Evolutionary conservation across 2,113 vertebrate genomes (phyloP).

Genomic region (Passerina amoena): DNA sequence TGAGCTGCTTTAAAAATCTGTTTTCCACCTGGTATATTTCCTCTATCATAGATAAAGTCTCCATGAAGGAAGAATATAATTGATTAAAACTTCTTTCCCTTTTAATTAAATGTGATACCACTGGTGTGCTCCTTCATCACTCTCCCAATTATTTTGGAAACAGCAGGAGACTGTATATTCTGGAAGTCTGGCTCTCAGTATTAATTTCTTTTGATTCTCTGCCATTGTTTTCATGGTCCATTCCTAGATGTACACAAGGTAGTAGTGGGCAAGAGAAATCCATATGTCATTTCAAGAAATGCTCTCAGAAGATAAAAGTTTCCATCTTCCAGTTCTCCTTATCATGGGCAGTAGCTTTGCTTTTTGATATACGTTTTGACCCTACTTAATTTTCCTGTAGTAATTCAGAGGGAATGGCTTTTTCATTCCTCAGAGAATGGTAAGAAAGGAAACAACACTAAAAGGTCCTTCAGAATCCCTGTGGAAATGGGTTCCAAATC

Average conservation of each 20-base stretch:
- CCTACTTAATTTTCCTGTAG: background rate
- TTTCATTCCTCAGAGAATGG: background rate
- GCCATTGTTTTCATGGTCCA: background rate
- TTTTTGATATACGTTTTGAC: background rate
- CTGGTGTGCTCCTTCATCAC: background rate
- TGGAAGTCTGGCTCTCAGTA: background rate
- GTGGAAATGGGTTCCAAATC: background rate
- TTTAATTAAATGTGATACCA: background rate
- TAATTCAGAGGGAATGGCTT: background rate
- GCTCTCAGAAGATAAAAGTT: background rate
- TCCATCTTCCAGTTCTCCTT: background rate
- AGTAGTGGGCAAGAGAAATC: background rate
- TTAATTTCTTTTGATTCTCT: background rate
- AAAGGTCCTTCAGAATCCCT: background rate
- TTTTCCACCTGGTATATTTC: background rate
- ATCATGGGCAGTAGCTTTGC: background rate
- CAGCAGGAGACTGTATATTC: background rate
- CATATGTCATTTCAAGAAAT: background rate
- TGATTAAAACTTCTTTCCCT: background rate
- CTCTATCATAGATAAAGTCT: background rate
- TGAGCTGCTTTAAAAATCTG: background rate
- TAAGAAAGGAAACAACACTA: background rate
- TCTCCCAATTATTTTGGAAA: background rate
- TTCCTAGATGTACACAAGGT: background rate
- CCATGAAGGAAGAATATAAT: background rate